These are phyloP conservation scores for Malacoraja senta DNA, from an alignment of 2,797 vertebrate genomes.

Conservation along the genomic window DNA sequence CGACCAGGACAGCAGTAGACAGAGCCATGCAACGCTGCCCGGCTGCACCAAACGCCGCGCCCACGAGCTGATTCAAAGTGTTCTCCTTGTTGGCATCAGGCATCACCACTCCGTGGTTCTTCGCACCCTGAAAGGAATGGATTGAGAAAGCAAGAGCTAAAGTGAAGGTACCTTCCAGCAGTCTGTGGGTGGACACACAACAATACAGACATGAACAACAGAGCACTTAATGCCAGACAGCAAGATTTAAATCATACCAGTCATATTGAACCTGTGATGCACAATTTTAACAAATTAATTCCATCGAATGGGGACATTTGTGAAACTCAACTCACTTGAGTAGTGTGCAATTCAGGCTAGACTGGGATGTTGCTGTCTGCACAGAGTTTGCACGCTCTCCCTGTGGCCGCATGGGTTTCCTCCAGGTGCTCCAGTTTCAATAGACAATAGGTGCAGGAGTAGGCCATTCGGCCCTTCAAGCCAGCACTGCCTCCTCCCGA, in stretches of 20 bases:
- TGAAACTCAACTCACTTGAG: not conserved
- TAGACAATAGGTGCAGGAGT: too few species aligned
- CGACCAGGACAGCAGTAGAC: constrained; percentile 84
- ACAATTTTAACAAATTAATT: not conserved
- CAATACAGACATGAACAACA: not conserved
- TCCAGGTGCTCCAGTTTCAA: too few species aligned
- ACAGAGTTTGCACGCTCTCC: too few species aligned
- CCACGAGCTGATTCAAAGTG: constrained; percentile 90
- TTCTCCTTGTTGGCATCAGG: constrained; percentile 97
- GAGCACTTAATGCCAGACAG: not conserved
- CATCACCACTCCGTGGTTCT: constrained; percentile 97
- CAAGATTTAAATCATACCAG: not conserved
- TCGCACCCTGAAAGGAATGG: constrained; percentile 70
- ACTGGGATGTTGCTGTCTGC: too few species aligned
- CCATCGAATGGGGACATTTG: not conserved
- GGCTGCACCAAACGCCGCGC: constrained; percentile 90
- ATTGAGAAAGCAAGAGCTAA: not conserved
- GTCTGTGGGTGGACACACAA: not conserved
- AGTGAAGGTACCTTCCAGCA: not conserved
- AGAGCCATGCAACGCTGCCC: constrained; percentile 96
- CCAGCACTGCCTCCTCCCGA: too few species aligned
- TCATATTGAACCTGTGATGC: not conserved
- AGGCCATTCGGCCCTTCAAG: too few species aligned
- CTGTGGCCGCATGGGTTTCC: too few species aligned
- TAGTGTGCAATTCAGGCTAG: not conserved